A percentile compares a stretch with the other conserved stretches of the same genome.
These are phyloP conservation scores for western clawed frog (Xenopus tropicalis) DNA, from an alignment of 2,113 vertebrate species.

Conservation along the genomic window UCB_Xtro_10.0 CM004450.2:84984501-84985000, in stretches of 20 bases:
- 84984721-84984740: not conserved
- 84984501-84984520: too few species aligned
- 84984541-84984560: too few species aligned
- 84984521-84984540: too few species aligned
- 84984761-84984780: not conserved
- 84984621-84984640: too few species aligned
- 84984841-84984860: conserved; percentile 35
- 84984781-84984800: not conserved
- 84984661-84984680: not conserved
- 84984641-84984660: too few species aligned
- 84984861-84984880: conserved; percentile 49
- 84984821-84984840: not conserved
- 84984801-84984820: not conserved
- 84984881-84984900: conserved; percentile 53
- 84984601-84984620: too few species aligned
- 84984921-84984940: conserved; percentile 54
- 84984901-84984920: conserved; percentile 50
- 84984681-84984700: not conserved
- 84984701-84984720: not conserved
- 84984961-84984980: conserved; percentile 64
- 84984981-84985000: conserved; percentile 57
- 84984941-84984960: conserved; percentile 53
- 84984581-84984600: too few species aligned
- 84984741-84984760: not conserved
- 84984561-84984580: too few species aligned